Evolutionary conservation across 2,888 invertebrate species (phyloP), one percentile per base, ranked within the genome.

Genomic region (Phalera bucephala): DNA sequence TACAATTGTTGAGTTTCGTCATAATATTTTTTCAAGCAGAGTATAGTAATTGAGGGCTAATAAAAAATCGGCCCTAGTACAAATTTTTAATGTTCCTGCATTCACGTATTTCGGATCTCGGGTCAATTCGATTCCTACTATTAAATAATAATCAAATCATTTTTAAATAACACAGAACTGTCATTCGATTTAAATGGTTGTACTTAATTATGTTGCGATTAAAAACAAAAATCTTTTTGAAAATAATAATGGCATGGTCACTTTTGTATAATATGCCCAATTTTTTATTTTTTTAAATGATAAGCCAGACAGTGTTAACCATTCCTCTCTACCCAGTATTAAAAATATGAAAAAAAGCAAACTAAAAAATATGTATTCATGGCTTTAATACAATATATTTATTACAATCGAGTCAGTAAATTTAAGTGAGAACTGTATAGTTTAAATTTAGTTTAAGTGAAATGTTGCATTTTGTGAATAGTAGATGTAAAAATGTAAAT

Each of bases 351-450:
- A 57, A 57, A 48, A 50, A 51, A 52, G 38, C 37, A 42, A 41
- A 35, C 45, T 50, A 52, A 54, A 14, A 27, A 27, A 27, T 46
- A 52, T 57, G 55, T 65, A 65, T 68, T 64, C 64, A 66, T 62
- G 56, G 59, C 63, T 60, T 60, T 56, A 59, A 58, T 70, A 64
- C 61, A 64, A 69, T 77, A 46, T 42, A 40, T 44, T 49, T 46
- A 61, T 60, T 46, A 69, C 67, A 87, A 83, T 63, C 81, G 72
- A 88, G 88, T 88, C 88, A 88, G 70, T 88, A 87, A 74, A 78
- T 75, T 66, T 86, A 85, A 86, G 84, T 55, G 47, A 59, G 50
- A 59, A 59, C 60, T 55, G 56, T 58, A 55, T 52, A 52, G 37
- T 50, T 52, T 62, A 52, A 63, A 60, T 59, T 57, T 59, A 57